Conservation (phyloP, 2,797 vertebrate species). For the Galagoides demidoff region DNA sequence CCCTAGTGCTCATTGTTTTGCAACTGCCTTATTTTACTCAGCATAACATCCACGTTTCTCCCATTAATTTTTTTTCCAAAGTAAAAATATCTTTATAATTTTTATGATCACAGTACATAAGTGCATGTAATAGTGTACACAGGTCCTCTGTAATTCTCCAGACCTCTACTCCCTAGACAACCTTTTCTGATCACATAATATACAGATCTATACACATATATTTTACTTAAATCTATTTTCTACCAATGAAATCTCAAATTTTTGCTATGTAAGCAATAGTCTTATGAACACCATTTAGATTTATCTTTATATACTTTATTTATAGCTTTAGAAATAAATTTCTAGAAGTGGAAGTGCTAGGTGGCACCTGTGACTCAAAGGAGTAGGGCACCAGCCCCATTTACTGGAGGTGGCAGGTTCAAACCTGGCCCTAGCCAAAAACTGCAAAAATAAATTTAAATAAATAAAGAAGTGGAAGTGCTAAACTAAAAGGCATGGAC, state of each 20-base stretch:
- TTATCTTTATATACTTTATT: neutral
- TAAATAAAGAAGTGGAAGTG: neutral
- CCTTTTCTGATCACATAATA: neutral
- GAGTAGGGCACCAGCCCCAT: too few species aligned
- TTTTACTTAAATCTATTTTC: neutral
- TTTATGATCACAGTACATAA: conserved; percentile 12
- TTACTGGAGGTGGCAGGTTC: too few species aligned
- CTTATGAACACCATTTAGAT: neutral
- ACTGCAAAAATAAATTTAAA: too few species aligned
- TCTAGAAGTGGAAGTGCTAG: neutral
- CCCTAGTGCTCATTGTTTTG: neutral
- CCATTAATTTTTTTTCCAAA: conserved; percentile 19
- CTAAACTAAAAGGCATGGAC: neutral
- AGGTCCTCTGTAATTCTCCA: neutral
- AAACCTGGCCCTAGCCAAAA: too few species aligned
- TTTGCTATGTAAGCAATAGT: neutral
- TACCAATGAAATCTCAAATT: neutral
- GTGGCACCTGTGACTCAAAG: too few species aligned
- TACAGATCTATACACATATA: neutral
- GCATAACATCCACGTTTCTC: neutral
- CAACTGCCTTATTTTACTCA: neutral
- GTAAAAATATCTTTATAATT: conserved; percentile 29
- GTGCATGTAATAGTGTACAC: neutral
- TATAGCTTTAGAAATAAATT: neutral
- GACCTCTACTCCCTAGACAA: neutral